Evolutionary conservation across 2,797 vertebrate species (phyloP).

Genomic region (Leucoraja ocellata): DNA sequence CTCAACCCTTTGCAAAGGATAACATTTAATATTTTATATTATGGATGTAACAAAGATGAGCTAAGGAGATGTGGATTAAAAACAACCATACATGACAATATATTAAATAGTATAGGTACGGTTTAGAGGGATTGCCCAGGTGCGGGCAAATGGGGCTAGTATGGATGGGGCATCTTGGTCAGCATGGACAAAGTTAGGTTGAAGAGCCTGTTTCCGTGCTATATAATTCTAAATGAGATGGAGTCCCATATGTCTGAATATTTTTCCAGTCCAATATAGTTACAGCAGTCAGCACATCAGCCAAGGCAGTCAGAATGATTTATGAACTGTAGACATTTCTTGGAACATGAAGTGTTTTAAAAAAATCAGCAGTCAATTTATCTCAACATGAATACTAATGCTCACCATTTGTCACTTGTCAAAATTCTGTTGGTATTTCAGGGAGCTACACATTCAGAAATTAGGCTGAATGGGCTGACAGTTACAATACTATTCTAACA

Average conservation of each 20-base stretch:
- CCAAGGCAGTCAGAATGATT: constrained; percentile 23
- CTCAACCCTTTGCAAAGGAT: neutral
- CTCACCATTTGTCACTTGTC: neutral
- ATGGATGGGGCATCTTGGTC: no score
- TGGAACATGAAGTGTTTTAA: neutral
- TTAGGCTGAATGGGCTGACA: neutral
- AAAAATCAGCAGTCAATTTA: neutral
- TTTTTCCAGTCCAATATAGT: neutral
- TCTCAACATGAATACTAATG: neutral
- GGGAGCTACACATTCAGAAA: neutral
- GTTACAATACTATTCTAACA: neutral
- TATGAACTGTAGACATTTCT: constrained; percentile 2
- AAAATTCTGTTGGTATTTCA: neutral
- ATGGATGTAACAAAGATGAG: neutral
- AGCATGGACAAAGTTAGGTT: no score
- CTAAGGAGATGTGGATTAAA: neutral
- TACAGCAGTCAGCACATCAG: neutral
- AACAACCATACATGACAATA: neutral
- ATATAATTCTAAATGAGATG: neutral
- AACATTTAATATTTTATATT: neutral
- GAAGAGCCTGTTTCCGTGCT: no score
- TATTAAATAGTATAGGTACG: neutral
- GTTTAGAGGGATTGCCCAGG: no score
- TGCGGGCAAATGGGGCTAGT: no score
- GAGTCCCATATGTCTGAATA: neutral